These are phyloP conservation scores for Pagetopsis macropterus DNA, from an alignment of 2,797 vertebrate genomes.

Conservation along the genomic window DNA sequence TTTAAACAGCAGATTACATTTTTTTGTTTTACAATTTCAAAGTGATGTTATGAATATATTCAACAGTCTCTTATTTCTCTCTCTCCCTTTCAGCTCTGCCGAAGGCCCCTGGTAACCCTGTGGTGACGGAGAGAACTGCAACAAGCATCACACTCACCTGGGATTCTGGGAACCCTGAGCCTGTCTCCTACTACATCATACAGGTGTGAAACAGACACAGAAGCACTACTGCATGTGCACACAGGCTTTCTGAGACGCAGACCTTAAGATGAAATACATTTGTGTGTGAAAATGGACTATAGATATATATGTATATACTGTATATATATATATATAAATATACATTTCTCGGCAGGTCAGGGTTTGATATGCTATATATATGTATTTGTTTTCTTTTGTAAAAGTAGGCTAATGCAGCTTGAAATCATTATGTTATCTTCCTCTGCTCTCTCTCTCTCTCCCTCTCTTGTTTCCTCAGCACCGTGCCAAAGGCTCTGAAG, in stretches of 20 bases:
- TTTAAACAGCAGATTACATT: not conserved
- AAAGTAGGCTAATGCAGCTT: not conserved
- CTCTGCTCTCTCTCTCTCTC: constrained; percentile 9
- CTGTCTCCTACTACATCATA: constrained; percentile 97
- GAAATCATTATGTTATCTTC: constrained; percentile 10
- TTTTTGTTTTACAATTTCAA: not conserved
- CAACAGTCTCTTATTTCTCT: not conserved
- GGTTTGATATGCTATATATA: too few relatives aligned
- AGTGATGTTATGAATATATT: not conserved
- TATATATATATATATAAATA: too few relatives aligned
- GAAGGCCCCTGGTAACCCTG: constrained; percentile 91
- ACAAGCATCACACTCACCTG: constrained; percentile 98
- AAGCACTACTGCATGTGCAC: not conserved
- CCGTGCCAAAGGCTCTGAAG: constrained; percentile 91
- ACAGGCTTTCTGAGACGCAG: not conserved
- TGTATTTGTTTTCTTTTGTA: not conserved
- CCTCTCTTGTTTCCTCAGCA: constrained; percentile 78
- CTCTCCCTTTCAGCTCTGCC: constrained; percentile 88
- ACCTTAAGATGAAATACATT: not conserved
- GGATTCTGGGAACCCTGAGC: constrained; percentile 98
- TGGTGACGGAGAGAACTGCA: constrained; percentile 96
- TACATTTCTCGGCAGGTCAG: too few relatives aligned
- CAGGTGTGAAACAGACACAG: constrained; percentile 63
- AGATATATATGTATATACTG: too few relatives aligned
- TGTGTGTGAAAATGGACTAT: too few relatives aligned